Evolutionary conservation across 2,797 vertebrate genomes (phyloP), one percentile per base, ranked within the genome.

Genomic region (Poeciliopsis paucimaculata): DNA sequence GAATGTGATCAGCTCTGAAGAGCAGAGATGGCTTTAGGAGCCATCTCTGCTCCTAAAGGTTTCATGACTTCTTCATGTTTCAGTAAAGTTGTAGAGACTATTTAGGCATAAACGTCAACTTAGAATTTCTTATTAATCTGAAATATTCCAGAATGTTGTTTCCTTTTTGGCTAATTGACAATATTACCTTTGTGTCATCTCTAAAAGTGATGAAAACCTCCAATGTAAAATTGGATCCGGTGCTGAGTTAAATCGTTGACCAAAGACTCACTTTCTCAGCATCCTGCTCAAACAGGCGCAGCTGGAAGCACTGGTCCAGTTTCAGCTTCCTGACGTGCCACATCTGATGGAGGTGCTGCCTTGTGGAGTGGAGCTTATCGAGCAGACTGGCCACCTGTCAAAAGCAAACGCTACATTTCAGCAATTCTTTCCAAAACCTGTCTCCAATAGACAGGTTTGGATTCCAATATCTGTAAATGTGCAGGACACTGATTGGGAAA

Each of bases 281-380:
- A 28, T 99, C 98, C 92, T 99, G 98, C 79, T 99, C 98, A 5
- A 99, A 99, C 62, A 99, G 97, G 20, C 98, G 95, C 41, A 99
- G 96, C 93, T 99, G 98, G 90, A 99, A 99, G 86, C 98, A 99
- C 94, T 99, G 98, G 93, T 99, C 98, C 85, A 99, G 92, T 92
- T 99, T 99, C 88, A 99, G 91, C 88, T 99, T 99, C 84, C 98
- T 96, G 64, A 98, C 96, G 0, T 99, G 98, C 98, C 98, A 99
- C 96, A 98, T 97, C 95, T 99, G 98, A 87, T 99, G 98, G 80
- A 99, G 95, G 78, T 99, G 97, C 62, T 99, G 98, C 78, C 98
- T 93, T 0, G 97, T 99, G 41, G 98, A 98, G 93, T 99, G 98
- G 75, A 99, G 96, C 87, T 99, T 99, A 91, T 99, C 98, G 90